These are phyloP conservation scores for Tarsius wallacei DNA, from an alignment of 2,797 vertebrate genomes.

Conservation along the genomic window DNA sequence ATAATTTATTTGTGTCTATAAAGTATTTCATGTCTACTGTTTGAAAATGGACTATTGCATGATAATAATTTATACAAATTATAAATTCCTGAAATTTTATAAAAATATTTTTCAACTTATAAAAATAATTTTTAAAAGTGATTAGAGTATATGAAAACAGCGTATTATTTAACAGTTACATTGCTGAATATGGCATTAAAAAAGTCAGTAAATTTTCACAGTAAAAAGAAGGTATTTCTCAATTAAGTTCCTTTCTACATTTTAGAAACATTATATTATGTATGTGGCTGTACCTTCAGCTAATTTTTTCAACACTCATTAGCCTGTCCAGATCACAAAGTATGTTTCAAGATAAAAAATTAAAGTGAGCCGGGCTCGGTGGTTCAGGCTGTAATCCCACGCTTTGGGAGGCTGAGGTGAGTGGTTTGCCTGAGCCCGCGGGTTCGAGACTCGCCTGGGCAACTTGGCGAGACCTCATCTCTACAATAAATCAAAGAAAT, in stretches of 20 bases:
- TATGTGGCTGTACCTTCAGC: neutral
- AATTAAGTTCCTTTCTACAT: neutral
- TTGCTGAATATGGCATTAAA: neutral
- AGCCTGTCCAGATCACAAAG: neutral
- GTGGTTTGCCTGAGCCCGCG: too few species aligned
- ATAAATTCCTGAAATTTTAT: neutral
- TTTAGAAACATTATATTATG: neutral
- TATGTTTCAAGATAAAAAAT: neutral
- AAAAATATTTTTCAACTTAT: neutral
- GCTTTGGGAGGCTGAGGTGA: too few species aligned
- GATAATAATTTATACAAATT: neutral
- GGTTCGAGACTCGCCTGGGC: too few species aligned
- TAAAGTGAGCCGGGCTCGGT: neutral
- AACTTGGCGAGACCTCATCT: too few species aligned
- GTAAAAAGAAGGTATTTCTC: neutral
- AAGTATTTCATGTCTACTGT: neutral
- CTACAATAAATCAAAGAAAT: too few species aligned
- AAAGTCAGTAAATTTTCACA: neutral
- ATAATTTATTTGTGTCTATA: neutral
- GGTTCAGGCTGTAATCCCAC: too few species aligned
- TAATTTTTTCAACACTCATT: neutral
- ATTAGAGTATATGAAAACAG: neutral
- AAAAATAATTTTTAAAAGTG: neutral
- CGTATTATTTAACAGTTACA: neutral
- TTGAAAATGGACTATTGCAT: neutral